phyloP scores from a whole-genome alignment of 2,113 vertebrate species.

The Epinephelus lanceolatus region DNA sequence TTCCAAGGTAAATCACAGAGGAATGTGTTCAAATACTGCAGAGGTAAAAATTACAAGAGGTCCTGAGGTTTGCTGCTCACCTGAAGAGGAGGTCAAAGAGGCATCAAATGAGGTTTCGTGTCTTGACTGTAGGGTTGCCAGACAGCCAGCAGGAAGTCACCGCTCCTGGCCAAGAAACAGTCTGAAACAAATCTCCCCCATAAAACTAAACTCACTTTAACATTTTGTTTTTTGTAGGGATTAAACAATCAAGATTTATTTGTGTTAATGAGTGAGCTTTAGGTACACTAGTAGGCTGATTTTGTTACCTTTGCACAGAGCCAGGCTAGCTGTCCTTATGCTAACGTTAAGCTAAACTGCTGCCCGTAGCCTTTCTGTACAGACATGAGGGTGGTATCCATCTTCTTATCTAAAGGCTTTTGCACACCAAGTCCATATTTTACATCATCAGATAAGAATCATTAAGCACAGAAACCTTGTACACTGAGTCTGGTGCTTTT shows the following conservation, averaged over 20 bases:
- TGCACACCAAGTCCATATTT: too few species aligned
- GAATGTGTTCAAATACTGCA: slow-evolving; percentile 45
- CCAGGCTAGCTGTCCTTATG: too few species aligned
- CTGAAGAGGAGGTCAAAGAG: slow-evolving; percentile 24
- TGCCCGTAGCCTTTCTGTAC: too few species aligned
- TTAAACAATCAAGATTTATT: background rate
- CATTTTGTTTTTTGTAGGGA: slow-evolving; percentile 2
- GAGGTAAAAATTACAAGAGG: slow-evolving; percentile 28
- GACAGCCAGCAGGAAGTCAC: background rate
- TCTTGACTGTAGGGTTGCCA: background rate
- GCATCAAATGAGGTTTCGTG: background rate
- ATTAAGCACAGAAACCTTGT: too few species aligned
- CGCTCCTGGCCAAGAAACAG: background rate
- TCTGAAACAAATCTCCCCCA: background rate
- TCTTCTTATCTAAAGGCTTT: too few species aligned
- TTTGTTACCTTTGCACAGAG: background rate
- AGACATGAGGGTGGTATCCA: too few species aligned
- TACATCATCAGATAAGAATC: too few species aligned
- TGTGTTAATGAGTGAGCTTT: background rate
- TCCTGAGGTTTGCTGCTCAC: slow-evolving; percentile 35
- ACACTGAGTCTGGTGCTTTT: too few species aligned
- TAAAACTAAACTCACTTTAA: background rate
- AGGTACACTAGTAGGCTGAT: background rate
- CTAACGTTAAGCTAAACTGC: too few species aligned
- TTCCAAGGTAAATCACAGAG: slow-evolving; percentile 50